Base-by-base conservation (phyloP, 2,113 vertebrate species). In the Falco punctatus region DNA sequence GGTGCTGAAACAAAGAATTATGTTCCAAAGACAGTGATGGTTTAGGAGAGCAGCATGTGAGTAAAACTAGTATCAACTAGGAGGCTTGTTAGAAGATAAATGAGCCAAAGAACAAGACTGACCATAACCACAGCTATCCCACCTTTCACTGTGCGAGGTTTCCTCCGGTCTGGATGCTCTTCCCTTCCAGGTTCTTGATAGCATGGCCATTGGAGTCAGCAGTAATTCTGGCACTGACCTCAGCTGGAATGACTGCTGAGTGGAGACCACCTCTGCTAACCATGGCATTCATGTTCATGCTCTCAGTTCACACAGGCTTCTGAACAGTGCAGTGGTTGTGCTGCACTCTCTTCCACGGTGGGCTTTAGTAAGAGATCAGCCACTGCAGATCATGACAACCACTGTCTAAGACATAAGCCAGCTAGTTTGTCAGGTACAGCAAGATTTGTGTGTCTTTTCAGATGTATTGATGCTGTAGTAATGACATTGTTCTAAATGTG, bases 281-380 rank as follows among this genome's bases (percentile, higher is more conserved):
- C 0, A 1, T 42, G 52, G 3, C 13, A 2, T 19, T 92, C 1
- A 1, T 33, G 15, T 21, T 65, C 5, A 0, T 57, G 67, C 26
- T 65, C 16, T 66, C 27, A 8, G 6, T 86, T 81, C 49, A 30
- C 10, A 8, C 0, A 0, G 4, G 2, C 24, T 86, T 70, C 21
- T 70, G 46, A 23, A 65, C 66, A 89, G 27, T 19, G 12, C 3
- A 19, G 44, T 33, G 27, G 4, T 30, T 86, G 22, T 20, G 44
- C 40, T 59, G 7, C 0, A 0, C 32, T 69, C 12, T 55, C 23
- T 24, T 49, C 61, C 58, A 55, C 1, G 1, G 22, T 32, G 40
- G 61, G 17, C 28, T 78, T 84, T 33, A 15, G 16, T 8, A 55
- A 28, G 57, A 44, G 20, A 33, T 69, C 33, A 71, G 57, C 3